These are phyloP conservation scores for Tiliacea aurago DNA, from an alignment of 2,888 invertebrate genomes.

Conservation along the genomic window DNA sequence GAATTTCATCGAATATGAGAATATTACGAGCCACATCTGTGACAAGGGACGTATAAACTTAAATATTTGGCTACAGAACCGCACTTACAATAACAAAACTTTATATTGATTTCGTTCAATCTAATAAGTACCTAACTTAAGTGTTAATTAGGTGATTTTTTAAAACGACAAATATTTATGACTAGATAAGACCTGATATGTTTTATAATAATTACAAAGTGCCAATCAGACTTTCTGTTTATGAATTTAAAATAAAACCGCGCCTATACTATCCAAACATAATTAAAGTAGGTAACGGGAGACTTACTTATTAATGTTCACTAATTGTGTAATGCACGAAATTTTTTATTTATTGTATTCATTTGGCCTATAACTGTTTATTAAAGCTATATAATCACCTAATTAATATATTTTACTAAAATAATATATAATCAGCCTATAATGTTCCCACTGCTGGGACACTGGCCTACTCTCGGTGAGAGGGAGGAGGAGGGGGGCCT, in stretches of 20 bases:
- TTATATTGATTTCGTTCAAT: constrained; percentile 60
- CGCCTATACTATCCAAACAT: background rate
- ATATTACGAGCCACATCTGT: constrained; percentile 90
- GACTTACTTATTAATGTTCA: background rate
- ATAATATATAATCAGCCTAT: too few relatives aligned
- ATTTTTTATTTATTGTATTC: background rate
- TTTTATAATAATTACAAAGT: background rate
- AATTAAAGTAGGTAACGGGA: background rate
- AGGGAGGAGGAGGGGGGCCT: too few relatives aligned
- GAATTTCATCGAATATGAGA: constrained; percentile 90
- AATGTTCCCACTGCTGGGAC: too few relatives aligned
- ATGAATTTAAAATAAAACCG: background rate
- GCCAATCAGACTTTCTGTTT: background rate
- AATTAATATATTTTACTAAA: too few relatives aligned
- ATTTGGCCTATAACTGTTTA: background rate
- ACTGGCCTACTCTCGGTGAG: too few relatives aligned
- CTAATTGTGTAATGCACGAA: too few relatives aligned
- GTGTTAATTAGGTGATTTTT: background rate
- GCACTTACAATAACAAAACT: constrained; percentile 68
- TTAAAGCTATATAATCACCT: background rate
- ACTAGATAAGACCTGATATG: background rate
- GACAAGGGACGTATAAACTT: constrained; percentile 89
- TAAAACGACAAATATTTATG: background rate
- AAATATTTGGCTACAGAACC: constrained; percentile 78
- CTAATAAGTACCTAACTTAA: constrained; percentile 5